phyloP scores from a whole-genome alignment of 2,888 invertebrate genomes.

The Norana najaformis region DNA sequence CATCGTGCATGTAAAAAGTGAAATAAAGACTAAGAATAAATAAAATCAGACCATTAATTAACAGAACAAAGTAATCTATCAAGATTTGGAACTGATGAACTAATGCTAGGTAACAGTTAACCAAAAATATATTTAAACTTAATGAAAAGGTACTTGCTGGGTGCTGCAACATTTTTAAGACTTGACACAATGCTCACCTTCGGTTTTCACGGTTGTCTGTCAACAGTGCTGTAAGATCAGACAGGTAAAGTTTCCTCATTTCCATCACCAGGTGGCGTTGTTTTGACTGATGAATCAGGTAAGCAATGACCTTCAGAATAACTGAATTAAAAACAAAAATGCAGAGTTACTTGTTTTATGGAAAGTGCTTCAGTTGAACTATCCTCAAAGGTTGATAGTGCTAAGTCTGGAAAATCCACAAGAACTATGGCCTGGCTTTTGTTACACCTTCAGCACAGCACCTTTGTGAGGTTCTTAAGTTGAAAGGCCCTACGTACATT shows the following conservation, averaged over 20 bases:
- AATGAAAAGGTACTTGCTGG: neutral
- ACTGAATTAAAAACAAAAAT: conserved; percentile 67
- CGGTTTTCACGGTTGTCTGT: conserved; percentile 95
- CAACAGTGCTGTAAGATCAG: conserved; percentile 96
- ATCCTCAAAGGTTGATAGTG: neutral
- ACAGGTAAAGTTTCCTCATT: conserved; percentile 86
- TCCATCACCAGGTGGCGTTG: conserved; percentile 67
- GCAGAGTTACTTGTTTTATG: neutral
- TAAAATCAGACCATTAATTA: no score
- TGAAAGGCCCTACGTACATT: no score
- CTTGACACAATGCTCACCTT: conserved; percentile 62
- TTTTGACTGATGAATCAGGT: conserved; percentile 85
- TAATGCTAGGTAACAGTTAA: neutral
- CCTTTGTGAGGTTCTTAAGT: no score
- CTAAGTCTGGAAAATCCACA: neutral
- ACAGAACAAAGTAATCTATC: no score
- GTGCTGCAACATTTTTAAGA: no score
- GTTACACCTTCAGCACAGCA: no score
- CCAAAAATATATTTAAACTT: neutral
- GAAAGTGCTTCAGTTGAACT: neutral
- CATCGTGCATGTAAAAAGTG: no score
- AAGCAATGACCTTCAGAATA: conserved; percentile 97
- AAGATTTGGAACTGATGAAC: no score
- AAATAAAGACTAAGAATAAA: no score
- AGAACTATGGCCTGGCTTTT: neutral